Base-by-base conservation (phyloP, 2,888 invertebrate genomes). In the Drosophila eohydei region DNA sequence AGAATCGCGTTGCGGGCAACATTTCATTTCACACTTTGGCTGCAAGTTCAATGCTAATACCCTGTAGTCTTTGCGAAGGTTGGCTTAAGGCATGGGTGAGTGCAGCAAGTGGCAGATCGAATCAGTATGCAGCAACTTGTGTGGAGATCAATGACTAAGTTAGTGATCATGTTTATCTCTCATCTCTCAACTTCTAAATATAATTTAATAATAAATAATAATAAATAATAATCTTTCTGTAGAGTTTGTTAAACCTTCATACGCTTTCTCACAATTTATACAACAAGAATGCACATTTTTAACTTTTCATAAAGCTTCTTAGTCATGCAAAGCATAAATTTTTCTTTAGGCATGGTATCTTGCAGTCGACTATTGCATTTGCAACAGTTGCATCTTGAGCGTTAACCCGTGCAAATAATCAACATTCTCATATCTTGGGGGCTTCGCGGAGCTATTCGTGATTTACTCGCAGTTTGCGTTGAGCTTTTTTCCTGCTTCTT, bases 341-440 rank as follows among this genome's bases (percentile, higher is more conserved):
- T 9, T 5, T 0, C n/a, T 0, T 14, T n/a, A 2, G 3, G 5
- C 12, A 66, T 67, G 48, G 67, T 28, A 66, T 66, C 34, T n/a
- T 1, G 2, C 1, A 28, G 67, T 43, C 34, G 54, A 4, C 40
- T 28, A 26, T 5, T 14, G 28, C 11, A 6, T 0, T 12, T 40
- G 1, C 3, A 9, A 6, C 28, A 28, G 58, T 36, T 61, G 52
- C 56, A 72, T 55, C 76, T 67, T 59, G 30, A 46, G 61, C 38
- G 62, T 64, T 54, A 68, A 61, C 58, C 84, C 88, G 85, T 85
- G 89, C 80, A 88, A 89, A 88, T 89, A 88, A 88, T 88, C 87
- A 89, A 88, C 88, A 74, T 88, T 89, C 81, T 81, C 80, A 81
- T 88, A 88, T 88, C 87, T 87, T 68, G 58, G 77, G 72, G 74